Evolutionary conservation across 2,797 vertebrate genomes (phyloP).

Genomic region (Coilia nasus): DNA sequence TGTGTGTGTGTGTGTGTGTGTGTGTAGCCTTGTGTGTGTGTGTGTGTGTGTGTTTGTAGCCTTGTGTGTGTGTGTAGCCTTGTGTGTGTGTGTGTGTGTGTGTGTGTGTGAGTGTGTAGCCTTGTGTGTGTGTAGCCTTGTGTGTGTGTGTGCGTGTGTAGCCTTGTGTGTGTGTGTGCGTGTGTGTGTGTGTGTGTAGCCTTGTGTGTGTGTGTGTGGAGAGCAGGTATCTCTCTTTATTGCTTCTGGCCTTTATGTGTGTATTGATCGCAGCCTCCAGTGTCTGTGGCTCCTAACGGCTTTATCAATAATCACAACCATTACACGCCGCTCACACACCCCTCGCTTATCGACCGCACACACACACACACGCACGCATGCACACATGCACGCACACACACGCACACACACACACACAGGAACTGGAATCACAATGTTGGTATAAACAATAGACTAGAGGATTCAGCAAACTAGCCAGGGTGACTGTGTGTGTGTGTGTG

Average conservation of each 20-base stretch:
- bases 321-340: constrained; percentile 83
- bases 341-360: not conserved
- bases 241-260: constrained; percentile 76
- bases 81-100: constrained; percentile 55
- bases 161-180: too few species aligned
- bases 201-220: constrained; percentile 48
- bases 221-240: constrained; percentile 72
- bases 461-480: not conserved
- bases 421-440: not conserved
- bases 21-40: too few species aligned
- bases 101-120: too few species aligned
- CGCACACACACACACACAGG: constrained; percentile 17
- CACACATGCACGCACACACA: constrained; percentile 20
- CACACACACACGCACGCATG: constrained; percentile 61
- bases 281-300: constrained; percentile 66
- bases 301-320: constrained; percentile 91
- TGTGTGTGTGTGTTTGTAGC: too few species aligned
- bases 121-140: too few species aligned
- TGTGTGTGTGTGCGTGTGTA: too few species aligned
- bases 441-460: not conserved
- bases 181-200: too few species aligned
- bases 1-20: constrained; percentile 50
- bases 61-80: too few species aligned
- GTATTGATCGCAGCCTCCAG: constrained; percentile 65
- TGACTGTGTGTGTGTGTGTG: not conserved